Percentiles rank a stretch among this genome's conserved stretches.
Conservation (phyloP, 2,113 vertebrate species). For the Todiramphus chloris region DNA sequence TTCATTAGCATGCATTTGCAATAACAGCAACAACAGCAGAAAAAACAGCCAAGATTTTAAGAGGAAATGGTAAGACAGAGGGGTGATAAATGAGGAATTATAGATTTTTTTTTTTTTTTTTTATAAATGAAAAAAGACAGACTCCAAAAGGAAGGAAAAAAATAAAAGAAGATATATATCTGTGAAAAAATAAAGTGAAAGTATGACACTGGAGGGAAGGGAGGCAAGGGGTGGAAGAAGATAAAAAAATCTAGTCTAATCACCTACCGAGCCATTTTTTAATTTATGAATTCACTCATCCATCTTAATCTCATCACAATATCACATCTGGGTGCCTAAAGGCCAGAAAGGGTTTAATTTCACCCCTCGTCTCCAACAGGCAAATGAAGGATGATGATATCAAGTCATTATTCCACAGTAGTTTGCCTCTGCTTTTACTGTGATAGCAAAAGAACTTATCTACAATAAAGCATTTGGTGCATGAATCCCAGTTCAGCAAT, state of each 20-base stretch:
- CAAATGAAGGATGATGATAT: accelerated
- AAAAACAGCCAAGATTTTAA: background rate
- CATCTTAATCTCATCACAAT: background rate
- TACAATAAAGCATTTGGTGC: accelerated
- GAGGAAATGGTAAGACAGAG: background rate
- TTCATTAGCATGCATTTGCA: background rate
- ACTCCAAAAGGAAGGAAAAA: background rate
- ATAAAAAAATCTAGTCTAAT: background rate
- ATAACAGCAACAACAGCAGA: background rate
- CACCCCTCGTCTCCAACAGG: background rate
- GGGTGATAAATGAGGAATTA: background rate
- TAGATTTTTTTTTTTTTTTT: background rate
- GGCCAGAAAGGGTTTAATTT: background rate
- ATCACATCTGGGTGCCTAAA: background rate
- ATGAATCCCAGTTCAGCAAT: background rate
- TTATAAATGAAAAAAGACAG: background rate
- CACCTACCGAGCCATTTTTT: background rate
- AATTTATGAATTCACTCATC: background rate
- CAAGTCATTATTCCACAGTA: background rate
- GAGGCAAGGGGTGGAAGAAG: background rate
- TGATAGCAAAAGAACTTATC: background rate
- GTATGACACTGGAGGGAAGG: background rate
- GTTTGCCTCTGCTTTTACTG: background rate
- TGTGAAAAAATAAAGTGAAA: background rate
- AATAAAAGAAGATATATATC: background rate